phyloP scores from a whole-genome alignment of 2,797 vertebrate genomes.

The Acanthopagrus latus region DNA sequence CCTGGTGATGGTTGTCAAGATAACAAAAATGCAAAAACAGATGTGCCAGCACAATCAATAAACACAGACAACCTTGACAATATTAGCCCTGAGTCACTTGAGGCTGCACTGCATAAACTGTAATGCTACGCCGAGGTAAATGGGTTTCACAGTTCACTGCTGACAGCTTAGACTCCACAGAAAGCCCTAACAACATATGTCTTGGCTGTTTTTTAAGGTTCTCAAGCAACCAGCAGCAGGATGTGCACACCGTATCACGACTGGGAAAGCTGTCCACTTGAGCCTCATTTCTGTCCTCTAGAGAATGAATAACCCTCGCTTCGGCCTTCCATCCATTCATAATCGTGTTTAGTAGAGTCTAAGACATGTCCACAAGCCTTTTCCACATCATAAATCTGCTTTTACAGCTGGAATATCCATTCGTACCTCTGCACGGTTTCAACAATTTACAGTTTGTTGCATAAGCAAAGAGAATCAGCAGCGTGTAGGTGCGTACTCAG shows the following conservation, averaged over 20 bases:
- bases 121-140: slow-evolving; percentile 35
- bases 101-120: slow-evolving; percentile 17
- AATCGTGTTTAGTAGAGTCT: slow-evolving; percentile 43
- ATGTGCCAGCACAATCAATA: background rate
- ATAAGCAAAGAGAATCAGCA: slow-evolving; percentile 38
- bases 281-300: slow-evolving; percentile 46
- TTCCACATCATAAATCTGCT: slow-evolving; percentile 59
- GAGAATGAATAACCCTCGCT: slow-evolving; percentile 45
- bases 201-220: slow-evolving; percentile 50
- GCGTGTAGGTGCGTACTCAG: background rate
- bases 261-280: slow-evolving; percentile 33
- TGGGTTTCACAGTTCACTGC: slow-evolving; percentile 47
- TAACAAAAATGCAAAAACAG: slow-evolving; percentile 15
- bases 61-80: slow-evolving; percentile 11
- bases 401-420: slow-evolving; percentile 65
- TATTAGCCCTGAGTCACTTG: background rate
- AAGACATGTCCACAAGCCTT: slow-evolving; percentile 40
- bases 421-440: slow-evolving; percentile 15
- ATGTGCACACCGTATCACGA: slow-evolving; percentile 35
- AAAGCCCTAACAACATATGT: slow-evolving; percentile 37
- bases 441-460: slow-evolving; percentile 52
- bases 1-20: background rate
- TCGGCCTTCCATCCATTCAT: slow-evolving; percentile 47
- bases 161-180: slow-evolving; percentile 35
- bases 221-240: slow-evolving; percentile 30